These are phyloP conservation scores for Polypterus senegalus DNA, from an alignment of 2,113 vertebrate genomes.

Conservation along the genomic window DNA sequence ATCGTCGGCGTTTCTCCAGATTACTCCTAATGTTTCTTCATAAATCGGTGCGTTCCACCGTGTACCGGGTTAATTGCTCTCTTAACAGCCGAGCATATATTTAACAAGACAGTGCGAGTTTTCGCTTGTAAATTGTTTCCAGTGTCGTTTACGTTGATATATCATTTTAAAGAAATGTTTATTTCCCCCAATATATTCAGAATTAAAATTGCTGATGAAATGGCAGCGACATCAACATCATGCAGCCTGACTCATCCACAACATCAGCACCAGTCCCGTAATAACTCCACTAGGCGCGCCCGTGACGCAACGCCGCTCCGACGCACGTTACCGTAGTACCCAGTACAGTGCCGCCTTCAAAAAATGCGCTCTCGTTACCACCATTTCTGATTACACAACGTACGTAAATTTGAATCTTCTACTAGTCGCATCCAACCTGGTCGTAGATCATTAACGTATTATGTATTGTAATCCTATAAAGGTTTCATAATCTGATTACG, in stretches of 20 bases:
- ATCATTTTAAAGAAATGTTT: not conserved
- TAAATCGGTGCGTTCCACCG: not conserved
- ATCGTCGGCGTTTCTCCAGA: too few relatives aligned
- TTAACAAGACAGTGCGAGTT: not conserved
- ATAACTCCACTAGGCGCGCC: constrained; percentile 35
- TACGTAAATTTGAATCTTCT: too few relatives aligned
- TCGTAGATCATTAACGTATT: too few relatives aligned
- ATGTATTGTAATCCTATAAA: too few relatives aligned
- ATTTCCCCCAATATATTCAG: not conserved
- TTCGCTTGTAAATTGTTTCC: not conserved
- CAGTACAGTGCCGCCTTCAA: not conserved
- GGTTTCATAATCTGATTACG: too few relatives aligned
- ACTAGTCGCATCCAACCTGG: too few relatives aligned
- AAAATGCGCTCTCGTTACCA: too few relatives aligned
- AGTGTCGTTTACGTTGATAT: not conserved
- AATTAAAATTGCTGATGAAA: constrained; percentile 55
- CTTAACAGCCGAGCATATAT: not conserved
- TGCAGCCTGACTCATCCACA: constrained; percentile 78
- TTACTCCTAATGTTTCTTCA: too few relatives aligned
- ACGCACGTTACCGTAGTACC: not conserved
- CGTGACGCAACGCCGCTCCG: not conserved
- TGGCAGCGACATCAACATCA: constrained; percentile 73
- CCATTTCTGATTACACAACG: too few relatives aligned
- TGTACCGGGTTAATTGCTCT: not conserved
- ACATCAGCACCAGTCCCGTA: constrained; percentile 69